Evolutionary conservation across 2,113 vertebrate species (phyloP), one percentile per base, ranked within the genome.

Genomic region (Leucopternis melanops): DNA sequence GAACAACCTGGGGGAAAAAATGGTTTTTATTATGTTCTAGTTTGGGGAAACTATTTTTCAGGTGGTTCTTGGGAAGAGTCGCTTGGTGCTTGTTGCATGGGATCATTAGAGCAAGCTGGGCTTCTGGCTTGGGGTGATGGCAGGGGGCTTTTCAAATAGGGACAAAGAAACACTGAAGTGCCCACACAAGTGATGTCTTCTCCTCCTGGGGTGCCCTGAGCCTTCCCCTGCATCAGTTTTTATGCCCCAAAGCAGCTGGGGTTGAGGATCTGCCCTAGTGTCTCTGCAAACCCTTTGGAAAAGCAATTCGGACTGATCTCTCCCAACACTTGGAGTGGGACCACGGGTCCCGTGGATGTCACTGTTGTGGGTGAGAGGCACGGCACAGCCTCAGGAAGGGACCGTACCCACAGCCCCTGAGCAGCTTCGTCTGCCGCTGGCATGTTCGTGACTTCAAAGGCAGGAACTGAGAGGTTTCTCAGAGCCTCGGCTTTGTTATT

Each of bases 361-460:
- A 81, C 49, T 4, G 2, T 38, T 22, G 9, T 6, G 8, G 61
- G 71, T 8, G 20, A 80, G 74, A 88, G 74, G 52, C 82, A 47
- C 0, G 0, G 74, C 86, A 44, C 40, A 47, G 50, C 58, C 87
- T 65, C 6, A 3, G 71, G 80, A 75, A 50, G 38, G 83, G 87
- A 27, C 50, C 6, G 1, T 10, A 14, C 3, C 10, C 17, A 0
- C 84, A 79, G 47, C 69, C 71, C 50, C 38, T 0, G 7, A 86
- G 73, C 61, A n/a, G 84, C 80, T 89, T 94, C 7, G 1, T 44
- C 92, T 87, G 88, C 96, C 0, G 1, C 73, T 36, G 26, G 11
- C 8, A 1, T 5, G 18, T 57, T 71, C 17, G 2, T 32, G 72
- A 97, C 97, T 97, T 97, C 97, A 97, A 97, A 97, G 96, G 86